Conservation (phyloP, 2,113 vertebrate species). For the Lagenorhynchus albirostris region DNA sequence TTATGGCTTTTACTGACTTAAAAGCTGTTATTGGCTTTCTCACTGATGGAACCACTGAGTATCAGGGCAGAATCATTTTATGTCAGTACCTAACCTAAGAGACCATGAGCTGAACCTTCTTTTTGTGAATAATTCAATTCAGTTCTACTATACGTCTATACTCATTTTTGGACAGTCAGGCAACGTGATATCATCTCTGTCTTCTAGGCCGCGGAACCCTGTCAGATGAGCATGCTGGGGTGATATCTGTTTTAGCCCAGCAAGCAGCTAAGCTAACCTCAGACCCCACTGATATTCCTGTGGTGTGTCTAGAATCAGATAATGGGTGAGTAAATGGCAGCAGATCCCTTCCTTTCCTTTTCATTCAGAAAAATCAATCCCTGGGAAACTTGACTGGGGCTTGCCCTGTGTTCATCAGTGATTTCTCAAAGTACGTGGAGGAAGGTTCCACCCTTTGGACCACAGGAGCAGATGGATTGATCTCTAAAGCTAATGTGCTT, state of each 20-base stretch:
- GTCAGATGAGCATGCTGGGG: conserved; percentile 94
- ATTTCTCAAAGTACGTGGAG: neutral
- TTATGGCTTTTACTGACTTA: neutral
- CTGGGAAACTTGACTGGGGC: neutral
- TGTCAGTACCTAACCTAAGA: neutral
- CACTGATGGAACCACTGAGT: neutral
- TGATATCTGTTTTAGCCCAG: conserved; percentile 93
- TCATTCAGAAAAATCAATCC: neutral
- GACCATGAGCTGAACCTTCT: neutral
- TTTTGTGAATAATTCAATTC: neutral
- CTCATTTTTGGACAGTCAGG: neutral
- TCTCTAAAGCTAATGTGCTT: neutral
- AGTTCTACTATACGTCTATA: neutral
- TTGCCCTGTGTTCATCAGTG: neutral
- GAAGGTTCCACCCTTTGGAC: neutral
- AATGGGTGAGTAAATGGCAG: conserved; percentile 85
- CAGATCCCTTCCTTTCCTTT: neutral
- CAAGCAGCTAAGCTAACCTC: conserved; percentile 92
- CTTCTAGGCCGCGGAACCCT: conserved; percentile 92
- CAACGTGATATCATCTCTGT: neutral
- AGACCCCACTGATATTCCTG: conserved; percentile 92
- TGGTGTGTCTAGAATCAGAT: conserved; percentile 96
- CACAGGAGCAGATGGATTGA: neutral
- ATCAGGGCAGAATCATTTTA: neutral
- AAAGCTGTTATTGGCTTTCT: conserved; percentile 5